Evolutionary conservation across 2,888 invertebrate species (phyloP).

Genomic region (Biston betularia): DNA sequence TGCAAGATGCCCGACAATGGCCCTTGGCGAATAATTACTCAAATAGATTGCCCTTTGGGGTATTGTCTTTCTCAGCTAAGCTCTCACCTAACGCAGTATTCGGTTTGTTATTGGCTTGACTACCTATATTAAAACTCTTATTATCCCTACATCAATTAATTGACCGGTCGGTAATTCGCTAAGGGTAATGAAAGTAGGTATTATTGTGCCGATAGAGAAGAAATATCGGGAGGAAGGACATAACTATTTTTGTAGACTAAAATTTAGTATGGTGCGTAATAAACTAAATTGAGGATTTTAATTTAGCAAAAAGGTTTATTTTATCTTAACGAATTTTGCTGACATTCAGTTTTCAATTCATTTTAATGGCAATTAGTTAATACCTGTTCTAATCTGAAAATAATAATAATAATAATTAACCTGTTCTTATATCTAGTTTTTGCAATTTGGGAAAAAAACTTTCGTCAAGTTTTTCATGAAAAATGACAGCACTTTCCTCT

Average conservation of each 20-base stretch:
- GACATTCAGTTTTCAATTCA: background rate
- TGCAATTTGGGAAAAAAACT: no score
- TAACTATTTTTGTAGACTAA: background rate
- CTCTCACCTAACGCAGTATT: constrained; percentile 73
- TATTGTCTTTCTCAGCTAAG: constrained; percentile 77
- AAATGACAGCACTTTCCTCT: no score
- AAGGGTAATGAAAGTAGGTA: constrained; percentile 1
- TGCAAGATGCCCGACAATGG: constrained; percentile 85
- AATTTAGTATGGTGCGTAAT: background rate
- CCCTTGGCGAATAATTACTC: constrained; percentile 86
- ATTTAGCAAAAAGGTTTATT: background rate
- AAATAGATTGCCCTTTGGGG: constrained; percentile 86
- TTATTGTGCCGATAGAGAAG: background rate
- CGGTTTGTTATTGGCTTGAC: constrained; percentile 67
- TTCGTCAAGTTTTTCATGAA: no score
- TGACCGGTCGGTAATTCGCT: constrained; percentile 27
- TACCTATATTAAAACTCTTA: constrained; percentile 56
- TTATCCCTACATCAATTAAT: constrained; percentile 32
- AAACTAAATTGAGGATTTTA: background rate
- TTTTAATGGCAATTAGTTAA: constrained; percentile 3
- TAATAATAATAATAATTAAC: background rate
- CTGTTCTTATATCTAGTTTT: background rate
- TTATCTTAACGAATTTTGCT: background rate
- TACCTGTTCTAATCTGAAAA: constrained; percentile 4
- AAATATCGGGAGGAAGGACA: background rate